Conservation (phyloP, 2,888 invertebrate genomes). For the Drosophila meridiana region DNA sequence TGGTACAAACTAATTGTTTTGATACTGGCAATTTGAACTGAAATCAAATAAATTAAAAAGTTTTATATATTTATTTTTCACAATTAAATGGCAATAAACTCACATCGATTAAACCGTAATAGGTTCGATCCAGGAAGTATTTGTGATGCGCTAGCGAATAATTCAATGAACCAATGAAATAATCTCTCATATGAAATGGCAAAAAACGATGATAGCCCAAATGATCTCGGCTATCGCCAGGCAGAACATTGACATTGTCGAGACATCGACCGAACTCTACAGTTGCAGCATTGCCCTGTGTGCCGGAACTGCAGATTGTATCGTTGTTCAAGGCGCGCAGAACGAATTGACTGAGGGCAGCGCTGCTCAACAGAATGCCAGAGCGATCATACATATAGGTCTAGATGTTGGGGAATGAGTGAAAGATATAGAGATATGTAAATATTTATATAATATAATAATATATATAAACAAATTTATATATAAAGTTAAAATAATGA, state of each 20-base stretch:
- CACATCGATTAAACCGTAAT: conserved; percentile 52
- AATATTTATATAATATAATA: neutral
- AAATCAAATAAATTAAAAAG: neutral
- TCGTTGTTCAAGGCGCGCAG: conserved; percentile 89
- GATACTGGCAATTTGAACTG: conserved; percentile 50
- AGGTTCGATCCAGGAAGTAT: conserved; percentile 43
- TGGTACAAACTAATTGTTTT: conserved; percentile 25
- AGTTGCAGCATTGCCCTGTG: conserved; percentile 69
- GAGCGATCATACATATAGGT: conserved; percentile 96
- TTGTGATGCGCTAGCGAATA: conserved; percentile 34
- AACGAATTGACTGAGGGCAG: conserved; percentile 91
- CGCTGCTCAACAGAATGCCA: conserved; percentile 95
- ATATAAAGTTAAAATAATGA: too few relatives aligned
- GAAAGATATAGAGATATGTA: neutral
- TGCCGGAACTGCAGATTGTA: conserved; percentile 85
- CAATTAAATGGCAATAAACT: neutral
- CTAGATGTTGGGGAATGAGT: conserved; percentile 65
- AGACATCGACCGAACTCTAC: conserved; percentile 89
- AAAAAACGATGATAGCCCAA: conserved; percentile 55
- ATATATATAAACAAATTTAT: too few relatives aligned
- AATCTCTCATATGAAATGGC: conserved; percentile 45
- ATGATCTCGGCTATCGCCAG: conserved; percentile 94
- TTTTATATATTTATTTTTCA: neutral
- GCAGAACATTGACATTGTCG: conserved; percentile 92
- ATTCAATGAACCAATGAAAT: conserved; percentile 41